Conservation (phyloP, 1,140 invertebrate genomes). For the Ooceraea biroi region DNA sequence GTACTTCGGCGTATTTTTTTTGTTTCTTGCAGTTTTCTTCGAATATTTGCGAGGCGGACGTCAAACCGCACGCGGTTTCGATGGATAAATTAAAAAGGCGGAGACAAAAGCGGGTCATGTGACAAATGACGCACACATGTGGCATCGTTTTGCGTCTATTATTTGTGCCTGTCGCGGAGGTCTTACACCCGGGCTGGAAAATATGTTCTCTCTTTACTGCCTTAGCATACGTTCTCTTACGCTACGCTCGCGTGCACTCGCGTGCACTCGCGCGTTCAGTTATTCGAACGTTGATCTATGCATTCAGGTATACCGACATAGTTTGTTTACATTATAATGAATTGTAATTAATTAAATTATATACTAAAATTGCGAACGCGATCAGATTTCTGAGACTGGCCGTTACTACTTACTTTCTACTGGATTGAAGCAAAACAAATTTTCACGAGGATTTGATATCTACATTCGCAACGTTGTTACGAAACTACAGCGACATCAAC, state of each 20-base stretch:
- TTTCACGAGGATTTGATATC: constrained; percentile 21
- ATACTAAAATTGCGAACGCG: not conserved
- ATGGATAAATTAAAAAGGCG: constrained; percentile 76
- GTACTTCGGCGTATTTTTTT: constrained; percentile 1
- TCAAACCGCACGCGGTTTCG: constrained; percentile 59
- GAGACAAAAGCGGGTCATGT: constrained; percentile 76
- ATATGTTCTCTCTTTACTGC: constrained; percentile 30
- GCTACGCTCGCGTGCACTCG: constrained; percentile 20
- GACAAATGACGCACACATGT: constrained; percentile 78
- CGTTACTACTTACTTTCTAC: not conserved
- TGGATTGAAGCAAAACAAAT: constrained; percentile 30
- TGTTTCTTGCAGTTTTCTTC: constrained; percentile 48
- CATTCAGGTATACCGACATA: not conserved
- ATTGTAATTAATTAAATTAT: not conserved
- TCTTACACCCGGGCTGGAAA: constrained; percentile 43
- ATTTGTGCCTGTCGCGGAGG: constrained; percentile 50
- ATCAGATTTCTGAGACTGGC: not conserved
- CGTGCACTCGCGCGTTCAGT: constrained; percentile 11
- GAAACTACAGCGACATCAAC: not conserved
- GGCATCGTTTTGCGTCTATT: constrained; percentile 67
- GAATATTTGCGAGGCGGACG: constrained; percentile 51
- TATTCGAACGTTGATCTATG: constrained; percentile 12
- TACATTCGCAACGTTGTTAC: not conserved
- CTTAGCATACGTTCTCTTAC: constrained; percentile 5
- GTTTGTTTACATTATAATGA: not conserved